phyloP scores from a whole-genome alignment of 2,888 invertebrate species.

The Halictus ligatus region DNA sequence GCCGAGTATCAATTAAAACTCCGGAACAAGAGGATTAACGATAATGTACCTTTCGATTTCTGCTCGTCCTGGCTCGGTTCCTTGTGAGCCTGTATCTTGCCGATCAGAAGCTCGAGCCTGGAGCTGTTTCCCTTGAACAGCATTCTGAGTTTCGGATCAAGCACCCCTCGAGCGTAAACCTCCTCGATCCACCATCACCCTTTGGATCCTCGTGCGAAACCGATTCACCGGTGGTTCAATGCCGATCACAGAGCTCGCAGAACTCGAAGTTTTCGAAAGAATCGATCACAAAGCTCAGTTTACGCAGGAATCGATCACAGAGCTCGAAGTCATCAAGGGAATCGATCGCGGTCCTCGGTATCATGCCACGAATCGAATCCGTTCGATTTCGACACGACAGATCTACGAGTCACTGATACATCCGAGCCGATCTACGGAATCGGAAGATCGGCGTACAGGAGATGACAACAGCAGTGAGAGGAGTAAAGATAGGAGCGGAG shows the following conservation, averaged over 20 bases:
- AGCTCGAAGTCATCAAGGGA: neutral
- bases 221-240: neutral
- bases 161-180: neutral
- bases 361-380: neutral
- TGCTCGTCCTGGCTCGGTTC: constrained; percentile 85
- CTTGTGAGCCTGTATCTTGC: constrained; percentile 94
- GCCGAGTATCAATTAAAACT: neutral
- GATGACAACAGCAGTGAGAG: neutral
- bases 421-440: neutral
- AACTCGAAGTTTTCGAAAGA: neutral
- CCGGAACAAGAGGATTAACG: neutral
- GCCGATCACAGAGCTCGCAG: neutral
- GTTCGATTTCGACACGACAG: neutral
- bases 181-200: constrained; percentile 33
- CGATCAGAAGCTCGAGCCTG: constrained; percentile 92
- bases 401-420: neutral
- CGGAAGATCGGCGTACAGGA: neutral
- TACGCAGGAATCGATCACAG: neutral
- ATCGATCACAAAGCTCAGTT: neutral
- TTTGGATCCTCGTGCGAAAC: neutral
- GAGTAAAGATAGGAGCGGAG: neutral
- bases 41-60: constrained; percentile 75
- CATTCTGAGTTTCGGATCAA: constrained; percentile 85
- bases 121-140: constrained; percentile 95
- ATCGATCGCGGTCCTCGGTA: neutral